Evolutionary conservation across 2,888 invertebrate genomes (phyloP), one percentile per base, ranked within the genome.

Genomic region (Dasysyrphus tricinctus): DNA sequence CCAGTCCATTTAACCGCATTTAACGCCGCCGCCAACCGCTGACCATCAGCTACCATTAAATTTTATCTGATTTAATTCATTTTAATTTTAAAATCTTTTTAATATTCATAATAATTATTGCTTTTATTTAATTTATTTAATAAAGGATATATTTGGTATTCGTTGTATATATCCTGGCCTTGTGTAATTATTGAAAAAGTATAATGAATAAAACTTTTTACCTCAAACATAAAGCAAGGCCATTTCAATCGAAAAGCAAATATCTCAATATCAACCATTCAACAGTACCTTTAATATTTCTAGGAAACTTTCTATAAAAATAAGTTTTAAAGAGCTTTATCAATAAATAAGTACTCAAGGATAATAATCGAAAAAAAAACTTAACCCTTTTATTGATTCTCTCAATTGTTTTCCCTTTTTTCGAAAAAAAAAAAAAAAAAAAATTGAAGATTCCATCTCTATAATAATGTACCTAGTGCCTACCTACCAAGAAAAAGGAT

Each of bases 1-100:
- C 5, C 39, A 59, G 19, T 0, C 8, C 59, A 39, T 59, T 59
- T 39, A 39, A 59, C 19, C 37, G 2, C 19, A 59, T 59, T 59
- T 37, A 39, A 39, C 32, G 12, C n/a, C 32, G 19, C 14, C 12
- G n/a, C n/a, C n/a, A n/a, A n/a, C n/a, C 32, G 3, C 24, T 24
- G 24, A 12, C 12, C 14, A 56, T 19, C 34, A 56, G n/a, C 37
- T 16, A 37, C 16, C 6, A 59, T 37, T 37, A 11, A 34, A 57
- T 19, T 59, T 59, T 2, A 12, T 57, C 32, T 39, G 34, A 37
- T 59, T 39, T 59, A 14, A 59, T 59, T 39, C 11, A 59, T 24
- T 59, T 39, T 14, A 57, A 9, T 34, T 57, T 34, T 32, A 9
- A 57, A 24, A 56, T 34, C 34, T 3, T 24, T 32, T 54, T 32